Evolutionary conservation across 37 sponge, comb jelly and placozoan species (phyloP).

Genomic region (Ianthella basta): DNA sequence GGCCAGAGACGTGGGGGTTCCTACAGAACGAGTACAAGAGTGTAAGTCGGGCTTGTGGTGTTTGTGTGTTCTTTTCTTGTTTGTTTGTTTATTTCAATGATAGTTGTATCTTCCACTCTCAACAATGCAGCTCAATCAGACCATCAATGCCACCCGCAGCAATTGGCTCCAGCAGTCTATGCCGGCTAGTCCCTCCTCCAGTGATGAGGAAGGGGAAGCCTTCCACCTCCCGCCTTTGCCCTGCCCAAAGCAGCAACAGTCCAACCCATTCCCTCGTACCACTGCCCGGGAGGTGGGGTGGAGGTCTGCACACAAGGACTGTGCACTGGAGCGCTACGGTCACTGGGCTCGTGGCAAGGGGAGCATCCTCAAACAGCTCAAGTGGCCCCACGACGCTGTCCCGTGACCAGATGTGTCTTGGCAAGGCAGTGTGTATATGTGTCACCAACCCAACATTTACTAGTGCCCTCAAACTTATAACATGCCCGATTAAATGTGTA

Average conservation of each 20-base stretch:
- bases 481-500: too few species aligned
- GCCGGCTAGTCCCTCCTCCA: not conserved
- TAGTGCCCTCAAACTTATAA: too few species aligned
- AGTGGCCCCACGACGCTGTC: slow-evolving; percentile 87
- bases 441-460: too few species aligned
- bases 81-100: not conserved
- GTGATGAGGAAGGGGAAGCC: slow-evolving; percentile 6
- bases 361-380: slow-evolving; percentile 70
- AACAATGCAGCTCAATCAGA: not conserved
- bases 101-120: not conserved
- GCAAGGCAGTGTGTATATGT: too few species aligned
- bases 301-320: slow-evolving; percentile 48
- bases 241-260: slow-evolving; percentile 47
- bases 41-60: slow-evolving; percentile 26
- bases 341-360: slow-evolving; percentile 69
- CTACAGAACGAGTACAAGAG: slow-evolving; percentile 52
- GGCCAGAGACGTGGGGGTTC: slow-evolving; percentile 83
- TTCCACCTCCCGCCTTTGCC: slow-evolving; percentile 77
- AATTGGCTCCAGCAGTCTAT: not conserved
- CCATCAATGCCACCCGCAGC: not conserved
- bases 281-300: slow-evolving; percentile 80
- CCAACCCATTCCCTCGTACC: slow-evolving; percentile 63
- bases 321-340: slow-evolving; percentile 71
- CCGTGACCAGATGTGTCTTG: too few species aligned
- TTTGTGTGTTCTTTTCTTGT: not conserved